A percentile compares a stretch with the other conserved stretches of the same genome.
Evolutionary conservation across 1,140 invertebrate species (phyloP).

Genomic region (Bombus fervidus): DNA sequence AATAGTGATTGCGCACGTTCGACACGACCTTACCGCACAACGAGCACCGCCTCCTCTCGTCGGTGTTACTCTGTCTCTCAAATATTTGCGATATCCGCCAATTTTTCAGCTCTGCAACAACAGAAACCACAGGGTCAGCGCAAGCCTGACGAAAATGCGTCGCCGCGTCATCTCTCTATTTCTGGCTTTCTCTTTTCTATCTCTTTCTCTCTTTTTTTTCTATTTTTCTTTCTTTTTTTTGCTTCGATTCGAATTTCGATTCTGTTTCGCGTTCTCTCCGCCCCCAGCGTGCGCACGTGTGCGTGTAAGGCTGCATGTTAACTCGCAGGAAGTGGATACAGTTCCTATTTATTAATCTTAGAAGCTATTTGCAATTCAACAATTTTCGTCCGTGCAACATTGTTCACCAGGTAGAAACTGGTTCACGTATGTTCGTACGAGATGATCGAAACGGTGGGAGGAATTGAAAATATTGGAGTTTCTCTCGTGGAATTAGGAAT

Average conservation of each 20-base stretch:
- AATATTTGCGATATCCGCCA: conserved; percentile 87
- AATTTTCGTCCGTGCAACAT: background rate
- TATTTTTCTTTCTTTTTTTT: background rate
- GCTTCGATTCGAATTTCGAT: background rate
- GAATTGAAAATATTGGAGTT: too few relatives aligned
- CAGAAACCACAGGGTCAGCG: conserved; percentile 81
- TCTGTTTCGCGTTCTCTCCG: background rate
- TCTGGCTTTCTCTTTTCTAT: conserved; percentile 42
- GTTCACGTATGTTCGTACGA: too few relatives aligned
- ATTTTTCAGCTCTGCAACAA: conserved; percentile 86
- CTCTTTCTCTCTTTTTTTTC: background rate
- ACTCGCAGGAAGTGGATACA: background rate
- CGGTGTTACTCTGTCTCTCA: conserved; percentile 85
- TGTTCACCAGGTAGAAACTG: too few relatives aligned
- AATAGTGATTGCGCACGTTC: conserved; percentile 87
- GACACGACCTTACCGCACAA: conserved; percentile 87
- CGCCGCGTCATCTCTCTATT: conserved; percentile 62
- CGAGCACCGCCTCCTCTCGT: conserved; percentile 86
- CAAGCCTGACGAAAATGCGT: conserved; percentile 72
- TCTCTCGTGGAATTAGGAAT: too few relatives aligned
- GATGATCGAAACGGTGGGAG: too few relatives aligned
- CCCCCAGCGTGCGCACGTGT: conserved; percentile 42
- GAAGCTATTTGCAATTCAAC: background rate
- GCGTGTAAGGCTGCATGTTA: conserved; percentile 56
- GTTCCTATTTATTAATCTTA: background rate